phyloP scores from a whole-genome alignment of 1,140 invertebrate species.

The Tetramorium alpestre region DNA sequence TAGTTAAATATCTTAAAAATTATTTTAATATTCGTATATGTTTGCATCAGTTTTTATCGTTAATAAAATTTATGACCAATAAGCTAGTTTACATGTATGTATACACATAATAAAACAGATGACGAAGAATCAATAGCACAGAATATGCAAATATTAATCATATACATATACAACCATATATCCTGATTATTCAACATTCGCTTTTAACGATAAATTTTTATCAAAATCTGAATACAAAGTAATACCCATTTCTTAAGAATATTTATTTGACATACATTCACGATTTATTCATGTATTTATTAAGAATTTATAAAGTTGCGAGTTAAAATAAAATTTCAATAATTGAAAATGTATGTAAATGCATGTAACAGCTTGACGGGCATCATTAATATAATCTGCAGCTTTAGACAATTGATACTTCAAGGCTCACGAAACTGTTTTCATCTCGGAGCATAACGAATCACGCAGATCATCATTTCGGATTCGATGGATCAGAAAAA shows the following conservation, averaged over 20 bases:
- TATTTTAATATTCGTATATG: not conserved
- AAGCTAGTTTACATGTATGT: not conserved
- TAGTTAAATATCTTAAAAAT: not conserved
- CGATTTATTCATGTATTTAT: not conserved
- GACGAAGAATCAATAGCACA: slow-evolving; percentile 77
- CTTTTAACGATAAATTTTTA: not conserved
- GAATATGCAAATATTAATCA: slow-evolving; percentile 45
- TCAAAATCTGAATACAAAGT: not conserved
- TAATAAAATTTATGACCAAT: not conserved
- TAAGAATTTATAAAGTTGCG: not conserved
- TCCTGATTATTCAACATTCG: not conserved
- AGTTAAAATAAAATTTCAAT: not conserved
- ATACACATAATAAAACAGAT: not conserved
- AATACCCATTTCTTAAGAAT: not conserved
- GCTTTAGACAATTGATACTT: not conserved
- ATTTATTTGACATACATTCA: not conserved
- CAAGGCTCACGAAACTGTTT: not conserved
- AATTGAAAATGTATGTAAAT: not conserved
- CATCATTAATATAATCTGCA: slow-evolving; percentile 27
- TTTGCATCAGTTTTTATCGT: not conserved
- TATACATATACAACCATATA: not conserved
- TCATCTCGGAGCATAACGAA: not conserved
- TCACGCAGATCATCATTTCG: not conserved
- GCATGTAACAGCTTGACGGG: not conserved
- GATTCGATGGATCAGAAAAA: slow-evolving; percentile 49